Percentiles rank a stretch among this genome's conserved stretches.
Conservation (phyloP, 2,888 invertebrate species). For the Dermolepida albohirtum region DNA sequence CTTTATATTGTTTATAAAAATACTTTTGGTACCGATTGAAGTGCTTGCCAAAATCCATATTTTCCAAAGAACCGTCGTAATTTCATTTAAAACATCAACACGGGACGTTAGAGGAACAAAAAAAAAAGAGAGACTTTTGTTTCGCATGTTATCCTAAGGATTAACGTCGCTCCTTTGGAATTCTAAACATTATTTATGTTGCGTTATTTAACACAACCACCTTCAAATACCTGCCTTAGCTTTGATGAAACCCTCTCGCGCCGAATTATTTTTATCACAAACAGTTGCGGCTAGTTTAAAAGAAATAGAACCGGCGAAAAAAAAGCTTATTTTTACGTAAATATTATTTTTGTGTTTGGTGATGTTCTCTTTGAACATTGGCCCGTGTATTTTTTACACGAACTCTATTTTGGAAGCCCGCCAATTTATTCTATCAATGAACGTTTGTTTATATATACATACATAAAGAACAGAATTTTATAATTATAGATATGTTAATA, state of each 20-base stretch:
- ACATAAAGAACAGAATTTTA: constrained; percentile 33
- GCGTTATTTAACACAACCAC: constrained; percentile 29
- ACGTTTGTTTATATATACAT: constrained; percentile 35
- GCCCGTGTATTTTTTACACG: constrained; percentile 35
- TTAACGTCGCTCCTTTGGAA: constrained; percentile 30
- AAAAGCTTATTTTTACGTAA: constrained; percentile 37
- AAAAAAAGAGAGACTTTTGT: constrained; percentile 20
- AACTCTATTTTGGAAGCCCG: constrained; percentile 36
- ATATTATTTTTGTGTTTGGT: constrained; percentile 40
- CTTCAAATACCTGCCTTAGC: constrained; percentile 34
- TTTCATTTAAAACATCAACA: constrained; percentile 20
- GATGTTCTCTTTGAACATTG: constrained; percentile 39
- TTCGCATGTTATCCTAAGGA: constrained; percentile 29
- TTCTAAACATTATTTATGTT: constrained; percentile 32
- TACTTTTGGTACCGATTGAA: constrained; percentile 32
- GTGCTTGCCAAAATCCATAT: constrained; percentile 33
- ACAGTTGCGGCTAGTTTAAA: constrained; percentile 38
- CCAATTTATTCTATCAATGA: constrained; percentile 42
- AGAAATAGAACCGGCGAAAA: constrained; percentile 30
- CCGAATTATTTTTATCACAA: constrained; percentile 36
- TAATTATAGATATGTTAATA: constrained; percentile 19
- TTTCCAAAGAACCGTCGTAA: constrained; percentile 26
- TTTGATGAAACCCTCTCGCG: not conserved
- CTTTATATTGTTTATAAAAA: constrained; percentile 34
- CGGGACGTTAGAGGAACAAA: not conserved